Conservation (phyloP, 1,140 invertebrate genomes). For the Pseudomyrmex cubaensis region DNA sequence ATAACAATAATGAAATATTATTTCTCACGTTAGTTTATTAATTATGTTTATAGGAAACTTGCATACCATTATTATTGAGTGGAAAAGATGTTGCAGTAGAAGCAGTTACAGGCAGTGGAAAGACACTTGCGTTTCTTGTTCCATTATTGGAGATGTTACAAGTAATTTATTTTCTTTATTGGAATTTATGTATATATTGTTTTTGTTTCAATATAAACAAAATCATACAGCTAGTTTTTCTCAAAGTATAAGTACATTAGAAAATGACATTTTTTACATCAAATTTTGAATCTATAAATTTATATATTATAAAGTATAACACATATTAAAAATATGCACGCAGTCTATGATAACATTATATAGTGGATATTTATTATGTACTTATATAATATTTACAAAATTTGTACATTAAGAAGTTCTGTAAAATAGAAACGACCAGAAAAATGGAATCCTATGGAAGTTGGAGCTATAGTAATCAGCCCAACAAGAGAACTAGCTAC, state of each 20-base stretch:
- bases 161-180: slow-evolving; percentile 76
- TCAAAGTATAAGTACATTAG: too few relatives aligned
- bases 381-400: slow-evolving; percentile 1
- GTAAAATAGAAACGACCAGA: slow-evolving; percentile 80
- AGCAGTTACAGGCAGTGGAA: slow-evolving; percentile 98
- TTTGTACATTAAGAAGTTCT: not conserved
- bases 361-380: not conserved
- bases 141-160: slow-evolving; percentile 93
- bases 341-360: too few relatives aligned
- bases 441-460: slow-evolving; percentile 90
- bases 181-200: not conserved
- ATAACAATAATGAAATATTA: not conserved
- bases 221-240: too few relatives aligned
- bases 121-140: slow-evolving; percentile 97
- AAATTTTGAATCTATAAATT: too few relatives aligned
- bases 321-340: too few relatives aligned
- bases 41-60: slow-evolving; percentile 89
- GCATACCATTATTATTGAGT: slow-evolving; percentile 95
- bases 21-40: not conserved
- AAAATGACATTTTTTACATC: too few relatives aligned
- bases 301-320: too few relatives aligned
- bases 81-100: slow-evolving; percentile 98
- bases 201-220: too few relatives aligned
- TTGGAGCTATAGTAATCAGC: slow-evolving; percentile 95
- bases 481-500: slow-evolving; percentile 96